Conservation (phyloP, 2,888 invertebrate genomes). For the Melieria picta region DNA sequence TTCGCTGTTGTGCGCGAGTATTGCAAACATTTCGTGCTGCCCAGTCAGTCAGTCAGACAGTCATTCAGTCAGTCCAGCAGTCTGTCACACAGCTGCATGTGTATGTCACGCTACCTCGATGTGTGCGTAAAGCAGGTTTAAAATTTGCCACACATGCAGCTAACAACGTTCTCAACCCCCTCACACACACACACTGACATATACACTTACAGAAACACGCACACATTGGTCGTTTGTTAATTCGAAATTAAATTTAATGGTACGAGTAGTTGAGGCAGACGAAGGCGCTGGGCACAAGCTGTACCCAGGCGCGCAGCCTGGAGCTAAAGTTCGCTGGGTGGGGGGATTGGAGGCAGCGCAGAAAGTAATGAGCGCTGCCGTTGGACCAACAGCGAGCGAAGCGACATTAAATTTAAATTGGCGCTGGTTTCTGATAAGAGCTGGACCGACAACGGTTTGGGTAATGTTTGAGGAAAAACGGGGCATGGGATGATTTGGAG, state of each 20-base stretch:
- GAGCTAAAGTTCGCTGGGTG: no score
- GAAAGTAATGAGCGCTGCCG: not conserved
- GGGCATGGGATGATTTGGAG: not conserved
- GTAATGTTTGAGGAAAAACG: not conserved
- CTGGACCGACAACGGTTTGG: not conserved
- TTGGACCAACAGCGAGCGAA: not conserved
- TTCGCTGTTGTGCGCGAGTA: not conserved
- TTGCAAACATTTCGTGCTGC: not conserved
- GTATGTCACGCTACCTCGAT: not conserved
- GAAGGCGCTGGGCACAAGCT: no score
- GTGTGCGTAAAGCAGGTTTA: not conserved
- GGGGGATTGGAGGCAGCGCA: not conserved
- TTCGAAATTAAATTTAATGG: conserved; percentile 35
- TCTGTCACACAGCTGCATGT: not conserved
- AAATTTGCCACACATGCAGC: not conserved
- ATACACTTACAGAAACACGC: not conserved
- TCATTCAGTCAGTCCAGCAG: not conserved
- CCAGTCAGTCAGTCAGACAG: not conserved
- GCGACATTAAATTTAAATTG: conserved; percentile 15
- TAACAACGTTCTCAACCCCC: no score
- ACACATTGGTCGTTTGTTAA: conserved; percentile 27
- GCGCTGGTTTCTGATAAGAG: not conserved
- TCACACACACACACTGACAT: conserved; percentile 6
- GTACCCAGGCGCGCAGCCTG: no score
- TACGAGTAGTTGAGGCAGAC: not conserved